phyloP scores from a whole-genome alignment of 2,888 invertebrate species.

The Blera fallax region DNA sequence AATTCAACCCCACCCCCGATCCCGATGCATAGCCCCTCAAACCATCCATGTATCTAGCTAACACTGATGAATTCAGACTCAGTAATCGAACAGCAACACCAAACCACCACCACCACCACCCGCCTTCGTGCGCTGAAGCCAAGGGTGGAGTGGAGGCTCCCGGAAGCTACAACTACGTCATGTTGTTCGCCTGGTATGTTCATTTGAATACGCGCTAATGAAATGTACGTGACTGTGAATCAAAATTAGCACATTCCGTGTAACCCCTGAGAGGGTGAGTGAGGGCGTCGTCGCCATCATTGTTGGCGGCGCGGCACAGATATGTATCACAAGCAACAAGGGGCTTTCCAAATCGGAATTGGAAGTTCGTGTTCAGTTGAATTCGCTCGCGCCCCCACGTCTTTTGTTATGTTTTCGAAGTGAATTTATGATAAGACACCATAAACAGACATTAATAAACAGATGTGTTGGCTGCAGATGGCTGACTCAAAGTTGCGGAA shows the following conservation, averaged over 20 bases:
- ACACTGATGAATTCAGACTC: constrained; percentile 15
- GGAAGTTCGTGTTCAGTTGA: constrained; percentile 15
- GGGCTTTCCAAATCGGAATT: constrained; percentile 10
- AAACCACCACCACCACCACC: not conserved
- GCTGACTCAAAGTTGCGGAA: not conserved
- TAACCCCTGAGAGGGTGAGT: not conserved
- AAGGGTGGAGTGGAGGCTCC: constrained; percentile 11
- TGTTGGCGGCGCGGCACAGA: not conserved
- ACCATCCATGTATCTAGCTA: not conserved
- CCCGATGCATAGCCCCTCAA: not conserved
- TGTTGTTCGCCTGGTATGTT: constrained; percentile 44
- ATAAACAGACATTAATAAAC: constrained; percentile 39
- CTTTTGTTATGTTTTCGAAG: constrained; percentile 10
- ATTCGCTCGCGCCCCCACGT: not conserved
- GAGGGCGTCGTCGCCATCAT: not conserved
- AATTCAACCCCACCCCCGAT: constrained; percentile 2
- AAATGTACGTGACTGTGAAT: constrained; percentile 69
- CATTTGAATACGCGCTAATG: constrained; percentile 68
- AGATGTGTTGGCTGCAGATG: constrained; percentile 25
- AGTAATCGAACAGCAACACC: constrained; percentile 31
- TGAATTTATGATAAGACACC: constrained; percentile 52
- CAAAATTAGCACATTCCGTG: constrained; percentile 56
- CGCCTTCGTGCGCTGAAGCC: constrained; percentile 20
- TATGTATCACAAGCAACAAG: not conserved
- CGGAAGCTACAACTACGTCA: constrained; percentile 32